Evolutionary conservation across 1,140 invertebrate species (phyloP).

Genomic region (Samia ricini): DNA sequence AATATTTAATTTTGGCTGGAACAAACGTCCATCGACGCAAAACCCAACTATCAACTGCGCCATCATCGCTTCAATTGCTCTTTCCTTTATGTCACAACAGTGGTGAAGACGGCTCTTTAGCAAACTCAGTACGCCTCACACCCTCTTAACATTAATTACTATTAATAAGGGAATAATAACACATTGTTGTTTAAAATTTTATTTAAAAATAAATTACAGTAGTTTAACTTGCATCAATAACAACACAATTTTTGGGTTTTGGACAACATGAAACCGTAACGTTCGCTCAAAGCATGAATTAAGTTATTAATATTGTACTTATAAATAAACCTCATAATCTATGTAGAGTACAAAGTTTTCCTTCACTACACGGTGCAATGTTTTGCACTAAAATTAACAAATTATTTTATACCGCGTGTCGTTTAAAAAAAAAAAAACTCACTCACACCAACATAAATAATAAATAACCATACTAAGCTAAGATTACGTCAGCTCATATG

Average conservation of each 20-base stretch:
- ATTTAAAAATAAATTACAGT: slow-evolving; percentile 77
- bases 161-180: background rate
- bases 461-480: slow-evolving; percentile 9
- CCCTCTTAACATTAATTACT: too few species aligned
- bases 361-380: slow-evolving; percentile 59
- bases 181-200: slow-evolving; percentile 50
- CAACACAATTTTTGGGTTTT: slow-evolving; percentile 77
- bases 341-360: slow-evolving; percentile 49
- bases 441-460: slow-evolving; percentile 18
- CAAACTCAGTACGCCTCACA: too few species aligned
- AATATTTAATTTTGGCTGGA: too few species aligned
- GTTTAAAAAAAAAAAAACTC: slow-evolving; percentile 21
- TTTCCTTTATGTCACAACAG: too few species aligned
- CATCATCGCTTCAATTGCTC: too few species aligned
- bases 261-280: slow-evolving; percentile 67
- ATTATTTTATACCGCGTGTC: slow-evolving; percentile 19
- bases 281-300: slow-evolving; percentile 64
- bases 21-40: too few species aligned
- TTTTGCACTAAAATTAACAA: slow-evolving; percentile 29
- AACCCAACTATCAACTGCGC: too few species aligned
- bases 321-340: slow-evolving; percentile 4
- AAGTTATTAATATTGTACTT: slow-evolving; percentile 44
- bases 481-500: slow-evolving; percentile 12
- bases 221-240: slow-evolving; percentile 76
- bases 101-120: too few species aligned